Conservation (phyloP, 2,888 invertebrate species). For the Orchesellides sinensis region DNA sequence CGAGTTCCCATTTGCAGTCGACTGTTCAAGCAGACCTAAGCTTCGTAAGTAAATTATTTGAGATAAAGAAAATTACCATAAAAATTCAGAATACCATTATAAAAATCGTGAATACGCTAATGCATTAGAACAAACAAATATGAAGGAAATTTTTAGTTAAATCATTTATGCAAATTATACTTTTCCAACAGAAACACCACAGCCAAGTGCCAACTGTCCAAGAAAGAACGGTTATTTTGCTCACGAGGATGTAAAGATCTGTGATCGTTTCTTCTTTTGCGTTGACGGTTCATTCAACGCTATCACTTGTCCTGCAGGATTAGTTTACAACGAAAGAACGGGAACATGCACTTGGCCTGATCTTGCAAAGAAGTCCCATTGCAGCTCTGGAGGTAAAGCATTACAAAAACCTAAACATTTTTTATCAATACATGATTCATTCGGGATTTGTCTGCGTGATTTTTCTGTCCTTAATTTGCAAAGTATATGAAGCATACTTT, state of each 20-base stretch:
- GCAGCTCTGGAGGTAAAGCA: constrained; percentile 84
- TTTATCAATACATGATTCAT: too few species aligned
- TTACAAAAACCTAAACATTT: too few species aligned
- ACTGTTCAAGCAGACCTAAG: constrained; percentile 87
- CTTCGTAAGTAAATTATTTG: constrained; percentile 84
- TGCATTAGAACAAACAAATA: too few species aligned
- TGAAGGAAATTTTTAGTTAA: constrained; percentile 1
- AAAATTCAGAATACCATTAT: too few species aligned
- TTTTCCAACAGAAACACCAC: constrained; percentile 83
- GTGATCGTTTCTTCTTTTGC: constrained; percentile 92
- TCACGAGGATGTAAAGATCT: constrained; percentile 86
- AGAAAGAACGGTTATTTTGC: constrained; percentile 92
- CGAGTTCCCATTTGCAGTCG: constrained; percentile 81
- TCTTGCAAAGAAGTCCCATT: constrained; percentile 91
- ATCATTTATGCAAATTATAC: not conserved
- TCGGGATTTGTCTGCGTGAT: too few species aligned
- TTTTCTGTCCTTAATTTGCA: too few species aligned
- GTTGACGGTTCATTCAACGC: constrained; percentile 93
- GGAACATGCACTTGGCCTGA: constrained; percentile 96
- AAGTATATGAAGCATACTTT: too few species aligned
- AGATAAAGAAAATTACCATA: too few species aligned
- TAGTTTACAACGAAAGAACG: constrained; percentile 91
- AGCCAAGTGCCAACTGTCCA: constrained; percentile 85
- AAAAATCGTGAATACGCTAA: too few species aligned
- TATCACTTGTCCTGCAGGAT: constrained; percentile 91